Evolutionary conservation across 2,888 invertebrate genomes (phyloP), one percentile per base, ranked within the genome.

Genomic region (Sthenelais limicola): DNA sequence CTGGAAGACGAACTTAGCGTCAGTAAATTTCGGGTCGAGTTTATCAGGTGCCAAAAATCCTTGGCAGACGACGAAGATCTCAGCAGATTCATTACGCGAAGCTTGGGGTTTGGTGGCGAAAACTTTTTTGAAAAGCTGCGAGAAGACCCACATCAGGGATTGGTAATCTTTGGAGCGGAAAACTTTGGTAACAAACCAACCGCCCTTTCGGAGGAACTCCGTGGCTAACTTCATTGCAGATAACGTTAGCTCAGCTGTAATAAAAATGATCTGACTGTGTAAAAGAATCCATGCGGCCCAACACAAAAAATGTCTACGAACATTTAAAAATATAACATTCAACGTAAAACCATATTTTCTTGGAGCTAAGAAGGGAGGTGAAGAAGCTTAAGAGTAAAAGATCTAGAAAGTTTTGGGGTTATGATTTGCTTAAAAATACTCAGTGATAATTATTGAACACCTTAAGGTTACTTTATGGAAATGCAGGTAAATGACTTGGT

Each of bases 81-180:
- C 99, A 70, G 99, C 98, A 0, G 99, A 99, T 88, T 99, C 99
- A 85, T 92, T 93, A 90, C 99, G 93, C 0, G 98, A 99, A 0
- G 99, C 98, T 86, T 96, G 96, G 0, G 99, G 99, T 89, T 99
- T 99, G 24, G 99, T 99, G 0, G 98, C 97, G 98, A 96, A 69
- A 43, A 43, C 62, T 89, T 96, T 95, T 85, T 93, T 94, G 87
- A 99, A 99, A 35, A 99, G 91, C 84, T 99, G 98, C 85, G 97
- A 96, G 69, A 99, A 91, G 0, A 98, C 96, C 95, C 97, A 97
- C 73, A 98, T 89, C 4, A 99, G 88, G 0, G 97, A 92, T 88
- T 97, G 93, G 87, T 99, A 99, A 89, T 99, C 99, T 89, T 96
- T 98, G 0, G 98, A 98, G 76, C 99, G 91, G 87, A 99, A 98